Base-by-base conservation (phyloP, 2,888 invertebrate genomes). In the Zaprionus lineosus region DNA sequence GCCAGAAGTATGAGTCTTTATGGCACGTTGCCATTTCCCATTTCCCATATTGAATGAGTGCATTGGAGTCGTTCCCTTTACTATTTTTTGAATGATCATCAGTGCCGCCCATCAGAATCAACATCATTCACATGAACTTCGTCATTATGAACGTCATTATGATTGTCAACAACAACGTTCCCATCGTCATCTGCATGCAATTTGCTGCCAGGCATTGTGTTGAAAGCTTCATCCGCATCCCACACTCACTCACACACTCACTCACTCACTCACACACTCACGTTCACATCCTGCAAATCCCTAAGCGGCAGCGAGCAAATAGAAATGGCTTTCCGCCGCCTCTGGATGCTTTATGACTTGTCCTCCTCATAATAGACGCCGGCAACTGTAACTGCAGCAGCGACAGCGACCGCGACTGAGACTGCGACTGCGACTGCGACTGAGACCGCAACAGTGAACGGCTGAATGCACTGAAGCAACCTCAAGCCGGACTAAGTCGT, bases 11-110 rank as follows among this genome's bases (percentile, higher is more conserved):
- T 58, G 65, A 39, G 70, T 52, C 73, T 61, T 65, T 63, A 61
- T 66, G 73, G 74, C 58, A 69, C 52, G 31, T 51, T 81, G 62
- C 66, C 84, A 79, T 78, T 74, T 66, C 55, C 66, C 84, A 79
- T 78, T 74, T 66, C 55, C 48, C 46, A 57, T 67, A 81, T 70
- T 81, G 67, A 64, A 64, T 51, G 67, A 58, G 58, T 40, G 7
- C 31, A n/a, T n/a, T 56, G 55, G 55, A 59, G 70, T 63, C 40
- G 57, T 34, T 34, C 65, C 37, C 52, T 16, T 50, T 59, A 26
- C 4, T n/a, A 9, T 34, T 9, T 7, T 21, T 5, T 3, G 4
- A 5, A 21, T 7, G 3, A 21, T 21, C 21, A 21, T 21, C 24
- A 24, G 4, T n/a, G n/a, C n/a, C n/a, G n/a, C 24, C 8, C 24